A percentile compares a stretch with the other conserved stretches of the same genome.
Evolutionary conservation across 2,888 invertebrate genomes (phyloP).

Genomic region (Acanthococcus lagerstroemiae): DNA sequence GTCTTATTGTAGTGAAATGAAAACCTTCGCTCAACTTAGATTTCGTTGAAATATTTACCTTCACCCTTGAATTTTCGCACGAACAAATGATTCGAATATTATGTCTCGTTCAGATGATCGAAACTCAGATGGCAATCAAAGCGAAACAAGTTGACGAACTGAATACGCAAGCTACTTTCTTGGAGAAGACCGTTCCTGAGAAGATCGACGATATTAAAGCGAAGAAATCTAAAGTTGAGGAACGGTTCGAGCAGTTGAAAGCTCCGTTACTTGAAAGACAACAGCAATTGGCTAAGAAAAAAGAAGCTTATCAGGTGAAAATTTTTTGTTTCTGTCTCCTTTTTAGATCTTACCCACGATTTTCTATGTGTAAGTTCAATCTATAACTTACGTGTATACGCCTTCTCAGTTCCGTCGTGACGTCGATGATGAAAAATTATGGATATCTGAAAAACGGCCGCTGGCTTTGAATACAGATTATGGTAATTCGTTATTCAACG

Average conservation of each 20-base stretch:
- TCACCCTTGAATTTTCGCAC: no score
- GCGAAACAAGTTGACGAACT: conserved; percentile 89
- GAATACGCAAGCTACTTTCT: conserved; percentile 87
- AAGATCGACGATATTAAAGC: conserved; percentile 91
- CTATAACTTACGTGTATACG: no score
- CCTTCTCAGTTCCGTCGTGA: conserved; percentile 74
- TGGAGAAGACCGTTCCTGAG: conserved; percentile 89
- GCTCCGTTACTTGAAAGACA: conserved; percentile 85
- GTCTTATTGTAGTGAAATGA: no score
- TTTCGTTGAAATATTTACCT: background rate
- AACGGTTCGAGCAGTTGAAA: conserved; percentile 88
- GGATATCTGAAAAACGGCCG: conserved; percentile 96
- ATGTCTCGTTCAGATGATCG: conserved; percentile 71
- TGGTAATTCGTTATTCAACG: conserved; percentile 95
- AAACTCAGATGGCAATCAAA: conserved; percentile 94
- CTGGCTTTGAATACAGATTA: conserved; percentile 81
- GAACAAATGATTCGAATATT: no score
- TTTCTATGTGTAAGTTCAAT: background rate
- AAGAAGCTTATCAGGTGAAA: conserved; percentile 73
- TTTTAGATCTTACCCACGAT: no score
- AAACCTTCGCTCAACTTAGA: no score
- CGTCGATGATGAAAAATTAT: conserved; percentile 95
- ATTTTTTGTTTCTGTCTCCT: no score
- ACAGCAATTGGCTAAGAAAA: conserved; percentile 87
- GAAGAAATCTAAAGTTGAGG: conserved; percentile 88